A percentile compares a stretch with the other conserved stretches of the same genome.
phyloP scores from a whole-genome alignment of 1,140 invertebrate genomes.

The Drosophila tropicalis region DNA sequence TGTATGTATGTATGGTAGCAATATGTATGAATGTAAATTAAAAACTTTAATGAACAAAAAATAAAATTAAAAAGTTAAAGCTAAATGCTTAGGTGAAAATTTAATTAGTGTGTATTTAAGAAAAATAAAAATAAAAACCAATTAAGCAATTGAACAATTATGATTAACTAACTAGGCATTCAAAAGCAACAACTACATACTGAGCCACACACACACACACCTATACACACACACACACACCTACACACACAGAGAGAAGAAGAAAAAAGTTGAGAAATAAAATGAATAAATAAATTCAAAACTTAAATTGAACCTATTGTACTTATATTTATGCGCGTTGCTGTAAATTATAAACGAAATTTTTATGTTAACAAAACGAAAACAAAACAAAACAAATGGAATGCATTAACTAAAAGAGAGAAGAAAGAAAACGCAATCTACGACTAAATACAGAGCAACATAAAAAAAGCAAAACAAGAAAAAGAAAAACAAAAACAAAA shows the following conservation, averaged over 20 bases:
- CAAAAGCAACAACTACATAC: conserved; percentile 42
- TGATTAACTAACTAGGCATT: conserved; percentile 73
- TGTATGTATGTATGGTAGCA: conserved; percentile 46
- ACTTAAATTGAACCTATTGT: conserved; percentile 70
- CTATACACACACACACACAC: conserved; percentile 19
- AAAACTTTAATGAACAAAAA: conserved; percentile 49
- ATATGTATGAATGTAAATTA: conserved; percentile 80
- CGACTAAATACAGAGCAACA: conserved; percentile 47
- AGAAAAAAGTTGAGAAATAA: conserved; percentile 7
- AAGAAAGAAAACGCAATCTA: conserved; percentile 12
- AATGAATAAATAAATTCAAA: conserved; percentile 26
- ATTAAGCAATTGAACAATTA: conserved; percentile 73
- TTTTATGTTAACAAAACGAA: conserved; percentile 57
- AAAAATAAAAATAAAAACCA: conserved; percentile 24
- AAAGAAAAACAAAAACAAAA: conserved; percentile 43
- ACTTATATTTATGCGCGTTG: conserved; percentile 77
- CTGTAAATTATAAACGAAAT: conserved; percentile 74
- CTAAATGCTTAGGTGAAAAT: conserved; percentile 80
- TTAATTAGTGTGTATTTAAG: conserved; percentile 80
- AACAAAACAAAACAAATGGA: neutral
- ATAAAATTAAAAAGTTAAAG: conserved; percentile 58
- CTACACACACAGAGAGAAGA: conserved; percentile 11
- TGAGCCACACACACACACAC: conserved; percentile 38
- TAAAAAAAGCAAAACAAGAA: conserved; percentile 51
- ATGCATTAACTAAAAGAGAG: conserved; percentile 7